These are phyloP conservation scores for Procambarus virginalis DNA, from an alignment of 1,140 invertebrate genomes.

Conservation along the genomic window DNA sequence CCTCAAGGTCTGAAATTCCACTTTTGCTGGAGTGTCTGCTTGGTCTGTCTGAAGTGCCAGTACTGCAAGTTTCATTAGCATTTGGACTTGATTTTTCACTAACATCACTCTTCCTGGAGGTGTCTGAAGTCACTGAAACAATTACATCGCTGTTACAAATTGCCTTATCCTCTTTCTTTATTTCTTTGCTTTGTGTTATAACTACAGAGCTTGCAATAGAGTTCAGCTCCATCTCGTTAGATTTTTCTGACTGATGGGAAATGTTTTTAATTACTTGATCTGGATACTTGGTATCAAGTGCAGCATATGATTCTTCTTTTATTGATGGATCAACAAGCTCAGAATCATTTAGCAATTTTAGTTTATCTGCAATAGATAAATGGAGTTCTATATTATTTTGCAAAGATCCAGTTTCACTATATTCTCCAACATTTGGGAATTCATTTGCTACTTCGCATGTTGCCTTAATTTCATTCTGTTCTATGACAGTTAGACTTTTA, in stretches of 20 bases:
- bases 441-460: not conserved
- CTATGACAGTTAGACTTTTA: not conserved
- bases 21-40: conserved; percentile 54
- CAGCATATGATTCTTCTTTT: not conserved
- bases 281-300: not conserved
- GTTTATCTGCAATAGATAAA: conserved; percentile 49
- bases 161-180: not conserved
- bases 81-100: conserved; percentile 28
- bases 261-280: not conserved
- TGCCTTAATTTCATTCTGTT: not conserved
- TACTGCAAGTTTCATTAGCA: conserved; percentile 13
- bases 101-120: conserved; percentile 32
- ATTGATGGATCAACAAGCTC: not conserved
- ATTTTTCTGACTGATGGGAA: not conserved
- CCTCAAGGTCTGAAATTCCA: conserved; percentile 54
- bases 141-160: not conserved
- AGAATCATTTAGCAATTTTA: conserved; percentile 44
- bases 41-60: conserved; percentile 20
- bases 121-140: not conserved
- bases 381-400: conserved; percentile 16
- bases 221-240: not conserved
- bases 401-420: not conserved
- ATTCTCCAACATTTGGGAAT: not conserved
- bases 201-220: not conserved
- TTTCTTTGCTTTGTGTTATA: not conserved